These are phyloP conservation scores for Uloborus diversus DNA, from an alignment of 1,140 invertebrate genomes.

Conservation along the genomic window DNA sequence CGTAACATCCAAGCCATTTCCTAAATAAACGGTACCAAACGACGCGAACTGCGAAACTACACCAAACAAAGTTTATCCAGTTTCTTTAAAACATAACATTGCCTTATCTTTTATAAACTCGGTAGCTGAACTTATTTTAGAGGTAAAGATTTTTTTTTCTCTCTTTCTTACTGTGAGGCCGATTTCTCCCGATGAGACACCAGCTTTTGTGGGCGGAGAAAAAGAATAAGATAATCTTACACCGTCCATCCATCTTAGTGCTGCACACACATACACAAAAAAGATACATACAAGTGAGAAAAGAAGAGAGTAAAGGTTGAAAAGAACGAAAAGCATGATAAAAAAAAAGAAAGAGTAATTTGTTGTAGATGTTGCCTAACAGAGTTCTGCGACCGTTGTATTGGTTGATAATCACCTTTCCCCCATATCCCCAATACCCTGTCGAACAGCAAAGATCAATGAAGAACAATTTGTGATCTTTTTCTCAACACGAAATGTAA, in stretches of 20 bases:
- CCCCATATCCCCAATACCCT: neutral
- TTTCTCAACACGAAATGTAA: conserved; percentile 35
- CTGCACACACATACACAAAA: conserved; percentile 29
- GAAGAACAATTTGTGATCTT: conserved; percentile 48
- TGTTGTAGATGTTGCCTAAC: conserved; percentile 49
- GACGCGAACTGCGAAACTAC: neutral
- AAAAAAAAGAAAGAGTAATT: conserved; percentile 50
- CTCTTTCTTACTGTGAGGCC: conserved; percentile 16
- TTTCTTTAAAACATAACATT: conserved; percentile 23
- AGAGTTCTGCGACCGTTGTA: conserved; percentile 45
- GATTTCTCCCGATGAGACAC: conserved; percentile 37
- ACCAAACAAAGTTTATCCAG: conserved; percentile 20
- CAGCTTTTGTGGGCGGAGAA: conserved; percentile 23
- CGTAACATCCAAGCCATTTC: neutral
- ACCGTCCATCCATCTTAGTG: conserved; percentile 38
- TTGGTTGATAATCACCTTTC: conserved; percentile 42
- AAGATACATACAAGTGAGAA: conserved; percentile 33
- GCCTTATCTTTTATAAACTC: conserved; percentile 48
- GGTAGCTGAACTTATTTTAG: conserved; percentile 34
- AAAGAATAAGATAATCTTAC: conserved; percentile 44
- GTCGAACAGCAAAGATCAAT: conserved; percentile 50
- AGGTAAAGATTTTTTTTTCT: conserved; percentile 25
- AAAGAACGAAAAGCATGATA: conserved; percentile 14
- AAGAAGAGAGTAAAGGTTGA: conserved; percentile 42
- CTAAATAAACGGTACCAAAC: conserved; percentile 27